Base-by-base conservation (phyloP, 2,113 vertebrate genomes). In the Pseudonaja textilis region DNA sequence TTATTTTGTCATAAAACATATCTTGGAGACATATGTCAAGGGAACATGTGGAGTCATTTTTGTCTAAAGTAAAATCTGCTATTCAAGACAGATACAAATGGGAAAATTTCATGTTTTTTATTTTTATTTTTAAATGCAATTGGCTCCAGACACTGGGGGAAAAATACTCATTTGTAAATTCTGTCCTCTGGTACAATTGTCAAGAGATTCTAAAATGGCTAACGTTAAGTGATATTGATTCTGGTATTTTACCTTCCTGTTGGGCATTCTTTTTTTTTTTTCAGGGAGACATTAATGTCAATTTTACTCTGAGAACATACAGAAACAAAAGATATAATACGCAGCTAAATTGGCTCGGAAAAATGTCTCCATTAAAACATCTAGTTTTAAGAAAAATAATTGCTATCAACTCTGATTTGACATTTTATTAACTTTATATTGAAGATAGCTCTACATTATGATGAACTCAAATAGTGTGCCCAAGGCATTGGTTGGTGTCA, bases 401-500 rank as follows among this genome's bases (percentile, higher is more conserved):
- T 85, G 89, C 45, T 89, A 92, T 61, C 12, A 85, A 88, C 88
- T 94, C 50, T 95, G 92, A 90, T 96, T 95, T 96, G 93, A 95
- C 92, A 95, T 90, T 93, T 96, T 39, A 90, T 95, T 91, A 88
- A 90, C 95, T 96, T 96, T 94, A 93, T 96, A 94, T 90, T 95
- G 92, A 94, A 90, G 91, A 90, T 94, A 94, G 61, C 92, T 85
- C 94, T 96, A 94, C 96, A 54, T 87, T 94, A 89, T 94, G 95
- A 91, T 93, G 93, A 96, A 94, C 95, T 96, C 94, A 96, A 93
- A 89, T 64, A 96, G 93, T 87, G 87, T 91, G 95, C 95, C 96
- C 97, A 94, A 95, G 94, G 94, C 96, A 96, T 96, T 96, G 97
- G 90, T 95, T 95, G 93, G 88, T 96, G 92, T 96, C 96, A 97